phyloP scores from a whole-genome alignment of 2,113 vertebrate genomes.

The Sapayoa aenigma region DNA sequence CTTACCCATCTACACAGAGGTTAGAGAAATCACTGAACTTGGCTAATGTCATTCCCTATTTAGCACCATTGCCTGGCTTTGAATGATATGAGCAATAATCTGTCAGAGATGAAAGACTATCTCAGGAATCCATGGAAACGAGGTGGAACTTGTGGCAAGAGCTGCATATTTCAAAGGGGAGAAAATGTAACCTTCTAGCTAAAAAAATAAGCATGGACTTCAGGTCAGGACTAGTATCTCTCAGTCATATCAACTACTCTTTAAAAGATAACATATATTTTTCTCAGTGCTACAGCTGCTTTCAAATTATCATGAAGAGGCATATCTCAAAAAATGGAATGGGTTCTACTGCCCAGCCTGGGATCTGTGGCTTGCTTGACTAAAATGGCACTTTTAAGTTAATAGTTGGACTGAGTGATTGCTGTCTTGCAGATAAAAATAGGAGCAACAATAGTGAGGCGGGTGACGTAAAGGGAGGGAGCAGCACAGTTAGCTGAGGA shows the following conservation, averaged over 20 bases:
- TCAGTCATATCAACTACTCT: neutral
- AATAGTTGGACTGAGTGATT: slow-evolving; percentile 36
- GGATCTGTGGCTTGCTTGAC: neutral
- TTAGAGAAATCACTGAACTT: slow-evolving; percentile 42
- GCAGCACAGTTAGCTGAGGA: slow-evolving; percentile 28
- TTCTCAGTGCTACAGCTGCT: neutral
- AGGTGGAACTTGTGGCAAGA: neutral
- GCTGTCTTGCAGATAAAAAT: slow-evolving; percentile 55
- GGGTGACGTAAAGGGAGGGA: slow-evolving; percentile 39
- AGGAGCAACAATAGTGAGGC: slow-evolving; percentile 55
- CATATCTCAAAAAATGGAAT: neutral
- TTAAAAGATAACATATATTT: neutral
- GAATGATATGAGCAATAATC: neutral
- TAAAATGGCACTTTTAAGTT: neutral
- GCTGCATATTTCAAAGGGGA: neutral
- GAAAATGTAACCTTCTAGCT: neutral
- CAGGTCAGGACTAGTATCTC: neutral
- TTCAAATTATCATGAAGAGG: neutral
- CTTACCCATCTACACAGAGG: neutral
- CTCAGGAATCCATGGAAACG: slow-evolving; percentile 47
- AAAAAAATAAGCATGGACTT: neutral
- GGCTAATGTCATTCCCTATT: slow-evolving; percentile 41
- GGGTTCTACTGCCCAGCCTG: neutral
- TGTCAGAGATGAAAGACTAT: slow-evolving; percentile 45
- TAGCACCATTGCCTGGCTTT: slow-evolving; percentile 17